Percentiles rank a stretch among this genome's conserved stretches.
Conservation (phyloP, 2,888 invertebrate genomes). For the Patella depressa region DNA sequence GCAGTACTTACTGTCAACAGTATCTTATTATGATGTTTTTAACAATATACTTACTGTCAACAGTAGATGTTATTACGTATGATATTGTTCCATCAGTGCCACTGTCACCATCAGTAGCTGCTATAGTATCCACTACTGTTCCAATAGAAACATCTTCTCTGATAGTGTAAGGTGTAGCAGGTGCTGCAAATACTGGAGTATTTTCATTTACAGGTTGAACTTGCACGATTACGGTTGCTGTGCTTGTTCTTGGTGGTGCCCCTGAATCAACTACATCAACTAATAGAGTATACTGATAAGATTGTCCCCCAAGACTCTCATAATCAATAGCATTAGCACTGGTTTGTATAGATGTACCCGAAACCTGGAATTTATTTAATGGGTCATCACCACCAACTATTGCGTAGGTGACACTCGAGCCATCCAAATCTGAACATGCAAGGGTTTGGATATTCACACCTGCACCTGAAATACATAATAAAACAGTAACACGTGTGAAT, state of each 20-base stretch:
- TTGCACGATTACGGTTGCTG: slow-evolving; percentile 44
- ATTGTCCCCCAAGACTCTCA: slow-evolving; percentile 31
- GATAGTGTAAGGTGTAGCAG: slow-evolving; percentile 32
- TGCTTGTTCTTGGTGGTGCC: slow-evolving; percentile 30
- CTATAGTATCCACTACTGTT: slow-evolving; percentile 33
- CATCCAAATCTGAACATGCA: background rate
- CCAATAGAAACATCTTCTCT: slow-evolving; percentile 37
- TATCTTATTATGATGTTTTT: no score
- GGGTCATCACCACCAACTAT: slow-evolving; percentile 22
- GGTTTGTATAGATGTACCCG: slow-evolving; percentile 34
- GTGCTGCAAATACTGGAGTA: slow-evolving; percentile 38
- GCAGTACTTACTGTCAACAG: background rate
- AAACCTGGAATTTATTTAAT: slow-evolving; percentile 38
- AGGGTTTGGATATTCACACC: background rate
- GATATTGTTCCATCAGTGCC: slow-evolving; percentile 53
- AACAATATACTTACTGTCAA: background rate
- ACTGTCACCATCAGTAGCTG: slow-evolving; percentile 39
- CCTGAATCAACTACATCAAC: slow-evolving; percentile 48
- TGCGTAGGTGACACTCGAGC: background rate
- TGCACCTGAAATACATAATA: background rate
- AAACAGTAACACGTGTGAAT: no score
- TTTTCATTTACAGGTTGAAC: slow-evolving; percentile 44
- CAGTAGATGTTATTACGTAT: slow-evolving; percentile 40
- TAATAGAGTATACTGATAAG: slow-evolving; percentile 41
- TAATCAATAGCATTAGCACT: slow-evolving; percentile 46